Evolutionary conservation across 2,888 invertebrate species (phyloP).

Genomic region (Daptonema setosum): DNA sequence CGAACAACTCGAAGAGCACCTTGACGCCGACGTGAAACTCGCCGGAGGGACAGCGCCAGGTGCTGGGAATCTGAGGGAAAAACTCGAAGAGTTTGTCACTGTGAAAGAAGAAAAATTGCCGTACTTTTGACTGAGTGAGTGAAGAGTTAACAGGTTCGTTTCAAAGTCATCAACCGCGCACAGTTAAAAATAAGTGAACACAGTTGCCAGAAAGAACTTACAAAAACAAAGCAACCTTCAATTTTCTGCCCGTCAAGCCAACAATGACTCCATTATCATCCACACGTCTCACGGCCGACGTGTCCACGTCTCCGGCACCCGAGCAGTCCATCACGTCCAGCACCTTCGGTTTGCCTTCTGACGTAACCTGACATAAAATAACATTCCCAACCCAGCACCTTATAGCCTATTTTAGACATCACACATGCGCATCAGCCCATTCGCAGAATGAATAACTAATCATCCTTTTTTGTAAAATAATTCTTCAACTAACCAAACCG

Average conservation of each 20-base stretch:
- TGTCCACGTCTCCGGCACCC: constrained; percentile 88
- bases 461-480: too few species aligned
- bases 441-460: too few species aligned
- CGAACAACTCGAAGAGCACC: constrained; percentile 62
- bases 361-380: constrained; percentile 43
- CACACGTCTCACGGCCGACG: constrained; percentile 48
- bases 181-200: too few species aligned
- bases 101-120: neutral
- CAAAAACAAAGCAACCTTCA: constrained; percentile 44
- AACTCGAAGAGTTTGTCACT: constrained; percentile 1
- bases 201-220: too few species aligned
- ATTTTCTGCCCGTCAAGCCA: constrained; percentile 62
- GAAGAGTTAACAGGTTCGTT: too few species aligned
- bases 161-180: too few species aligned
- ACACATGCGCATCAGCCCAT: too few species aligned
- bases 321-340: constrained; percentile 83
- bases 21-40: constrained; percentile 68
- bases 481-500: too few species aligned
- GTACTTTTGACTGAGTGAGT: too few species aligned
- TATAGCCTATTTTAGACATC: too few species aligned
- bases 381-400: too few species aligned
- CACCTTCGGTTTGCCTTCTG: constrained; percentile 69
- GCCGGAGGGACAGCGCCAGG: constrained; percentile 62
- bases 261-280: constrained; percentile 42
- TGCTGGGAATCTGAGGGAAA: constrained; percentile 46